Evolutionary conservation across 1,140 invertebrate species (phyloP), one percentile per base, ranked within the genome.

Genomic region (Sinella curviseta): DNA sequence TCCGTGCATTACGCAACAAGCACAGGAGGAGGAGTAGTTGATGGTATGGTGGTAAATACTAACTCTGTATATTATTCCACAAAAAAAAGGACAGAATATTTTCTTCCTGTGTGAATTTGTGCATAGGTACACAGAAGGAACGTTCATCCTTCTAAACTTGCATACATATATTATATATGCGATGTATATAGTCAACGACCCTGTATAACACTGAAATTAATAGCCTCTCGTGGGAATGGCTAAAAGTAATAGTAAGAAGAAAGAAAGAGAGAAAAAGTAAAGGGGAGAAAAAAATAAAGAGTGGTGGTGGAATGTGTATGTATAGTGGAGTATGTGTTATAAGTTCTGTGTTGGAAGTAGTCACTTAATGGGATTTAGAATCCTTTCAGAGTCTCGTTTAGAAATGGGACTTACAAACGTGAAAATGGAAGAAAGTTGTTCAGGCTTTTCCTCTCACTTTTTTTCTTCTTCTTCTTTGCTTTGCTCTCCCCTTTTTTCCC

Each of bases 291-390:
- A 31, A 33, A 8, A 33, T 70, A n/a, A 26, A 14, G 24, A 26
- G 57, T 8, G 24, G 26, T 12, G 24, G 57, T 8, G 57, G 26
- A 65, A 65, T 48, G 20, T 8, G 20, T 48, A 48, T 20, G 24
- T 8, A 65, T 17, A 14, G 57, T 48, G 39, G 39, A 48, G 57
- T 4, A 26, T n/a, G 8, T 65, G 8, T 26, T 65, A 26, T 65
- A 26, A n/a, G 57, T 8, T 8, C 57, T 8, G 57, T 65, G 24
- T 17, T n/a, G 57, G 26, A 17, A 65, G 26, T 70, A 70, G 65
- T 70, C 65, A 70, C 65, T 70, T 70, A 70, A 70, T 70, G 65
- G 65, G 65, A 70, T 70, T 70, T 70, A 70, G 65, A 70, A 70
- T 33, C 65, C 65, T 70, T 70, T 70, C 31, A 31, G 31, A 12